A percentile compares a stretch with the other conserved stretches of the same genome.
These are phyloP conservation scores for Ariopsis seemanni DNA, from an alignment of 2,113 vertebrate species.

Conservation along the genomic window DNA sequence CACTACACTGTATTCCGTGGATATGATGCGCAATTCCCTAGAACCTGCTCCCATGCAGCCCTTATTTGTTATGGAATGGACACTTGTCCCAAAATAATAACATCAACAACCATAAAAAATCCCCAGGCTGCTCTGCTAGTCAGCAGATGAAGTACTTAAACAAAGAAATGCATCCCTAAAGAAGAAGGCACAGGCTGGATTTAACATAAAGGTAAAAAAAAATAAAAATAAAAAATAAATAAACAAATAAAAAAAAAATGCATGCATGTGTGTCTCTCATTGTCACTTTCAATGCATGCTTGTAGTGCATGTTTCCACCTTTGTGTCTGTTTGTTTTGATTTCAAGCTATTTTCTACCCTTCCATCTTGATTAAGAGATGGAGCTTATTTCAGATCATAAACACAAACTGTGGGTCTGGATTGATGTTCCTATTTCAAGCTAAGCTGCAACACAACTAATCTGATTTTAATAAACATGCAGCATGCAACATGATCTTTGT, in stretches of 20 bases:
- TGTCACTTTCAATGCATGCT: background rate
- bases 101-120: background rate
- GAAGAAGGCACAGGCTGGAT: conserved; percentile 27
- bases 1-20: background rate
- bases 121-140: conserved; percentile 26
- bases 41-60: conserved; percentile 23
- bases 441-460: background rate
- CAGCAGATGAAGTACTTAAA: conserved; percentile 51
- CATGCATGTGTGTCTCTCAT: too few relatives aligned
- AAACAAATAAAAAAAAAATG: too few relatives aligned
- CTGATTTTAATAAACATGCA: background rate
- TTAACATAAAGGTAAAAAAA: conserved; percentile 34
- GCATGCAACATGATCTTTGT: background rate
- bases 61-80: conserved; percentile 36
- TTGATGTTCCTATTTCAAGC: background rate
- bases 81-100: background rate
- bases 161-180: conserved; percentile 59
- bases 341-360: conserved; percentile 40
- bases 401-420: background rate
- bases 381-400: conserved; percentile 12
- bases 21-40: conserved; percentile 42
- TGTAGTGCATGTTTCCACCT: background rate
- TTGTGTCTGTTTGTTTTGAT: background rate
- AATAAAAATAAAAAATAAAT: background rate
- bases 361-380: conserved; percentile 45